These are phyloP conservation scores for human (Homo sapiens) DNA, from an alignment of 2,113 vertebrate species.

Conservation along the genomic window GRCh38 chr11:126888501-126889000, in stretches of 20 bases:
- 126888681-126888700: not conserved
- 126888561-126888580: not conserved
- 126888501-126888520: not conserved
- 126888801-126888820: not conserved
- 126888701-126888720: not conserved
- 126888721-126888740: not conserved
- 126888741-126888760: not conserved
- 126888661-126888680: not conserved
- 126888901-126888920: not conserved
- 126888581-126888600: not conserved
- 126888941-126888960: not conserved
- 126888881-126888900: not conserved
- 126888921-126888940: not conserved
- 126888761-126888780: not conserved
- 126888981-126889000: not conserved
- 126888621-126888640: not conserved
- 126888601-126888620: not conserved
- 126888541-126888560: not conserved
- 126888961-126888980: not conserved
- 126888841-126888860: accelerated
- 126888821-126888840: not conserved
- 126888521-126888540: not conserved
- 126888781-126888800: not conserved
- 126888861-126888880: not conserved
- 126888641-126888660: not conserved